Base-by-base conservation (phyloP, 2,113 vertebrate genomes). In the Callipepla squamata region DNA sequence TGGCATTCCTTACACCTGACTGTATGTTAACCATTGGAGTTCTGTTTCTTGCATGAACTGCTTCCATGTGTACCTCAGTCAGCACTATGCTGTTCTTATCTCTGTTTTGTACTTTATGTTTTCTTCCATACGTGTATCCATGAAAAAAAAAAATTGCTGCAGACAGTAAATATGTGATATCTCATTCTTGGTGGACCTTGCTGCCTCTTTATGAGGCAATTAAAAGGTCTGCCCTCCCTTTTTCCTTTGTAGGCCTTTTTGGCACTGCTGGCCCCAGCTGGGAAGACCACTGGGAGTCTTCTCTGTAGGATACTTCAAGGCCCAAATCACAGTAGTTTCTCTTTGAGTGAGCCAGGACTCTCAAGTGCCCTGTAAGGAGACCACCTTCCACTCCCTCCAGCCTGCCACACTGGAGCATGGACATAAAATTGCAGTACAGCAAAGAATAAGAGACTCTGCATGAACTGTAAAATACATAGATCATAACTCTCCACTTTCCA, bases 271-370 rank as follows among this genome's bases (percentile, higher is more conserved):
- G 42, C 53, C 84, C 55, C 28, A 73, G 50, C 30, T 63, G 50
- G 61, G 38, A 80, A 58, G 13, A 25, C 18, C 34, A 74, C 36
- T 12, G 40, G 75, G 36, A 17, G 9, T 36, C 36, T 93, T 16
- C 13, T 40, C 28, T 53, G 44, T 11, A 44, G 40, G 17, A 75
- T 40, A 20, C 40, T 11, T 28, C 23, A 40, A 4, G 2, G 28
- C 22, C 57, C 38, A 70, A 47, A 26, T 11, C 1, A 0, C 2
- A 53, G 44, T 0, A 1, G 7, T 62, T 86, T 48, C 66, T 59
- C 30, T 88, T 10, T 34, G 59, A 45, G 18, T 0, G 3, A 76
- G 55, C n/a, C 66, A 80, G 82, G 23, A 21, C 17, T 40, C 42
- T 21, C 40, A 26, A 14, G 8, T 69, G 40, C 14, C 36, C 62